These are phyloP conservation scores for Indicator maculatus DNA, from an alignment of 2,113 vertebrate species.

Conservation along the genomic window DNA sequence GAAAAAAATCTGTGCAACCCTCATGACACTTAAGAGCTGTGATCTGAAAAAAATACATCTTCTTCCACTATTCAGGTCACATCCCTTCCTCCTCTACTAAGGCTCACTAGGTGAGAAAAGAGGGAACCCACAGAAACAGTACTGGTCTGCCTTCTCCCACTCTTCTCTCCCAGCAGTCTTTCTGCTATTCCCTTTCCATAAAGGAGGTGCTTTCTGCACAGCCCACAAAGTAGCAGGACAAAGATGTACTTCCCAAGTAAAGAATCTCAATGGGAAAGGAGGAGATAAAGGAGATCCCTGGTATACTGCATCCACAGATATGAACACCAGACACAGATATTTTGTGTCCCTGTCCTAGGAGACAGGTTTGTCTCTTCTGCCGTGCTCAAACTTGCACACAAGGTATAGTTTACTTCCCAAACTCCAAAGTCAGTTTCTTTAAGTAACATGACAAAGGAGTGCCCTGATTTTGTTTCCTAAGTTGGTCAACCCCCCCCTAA, in stretches of 20 bases:
- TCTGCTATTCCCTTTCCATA: neutral
- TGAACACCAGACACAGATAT: neutral
- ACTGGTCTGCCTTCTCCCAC: neutral
- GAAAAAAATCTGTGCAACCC: neutral
- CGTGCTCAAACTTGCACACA: neutral
- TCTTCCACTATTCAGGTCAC: neutral
- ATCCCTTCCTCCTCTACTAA: neutral
- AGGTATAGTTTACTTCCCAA: neutral
- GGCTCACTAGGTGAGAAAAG: neutral
- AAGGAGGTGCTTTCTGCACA: neutral
- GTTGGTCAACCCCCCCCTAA: neutral
- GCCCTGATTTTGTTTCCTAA: neutral
- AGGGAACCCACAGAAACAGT: neutral
- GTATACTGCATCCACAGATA: neutral
- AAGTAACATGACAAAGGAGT: rapidly evolving
- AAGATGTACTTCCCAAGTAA: neutral
- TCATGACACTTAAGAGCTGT: neutral
- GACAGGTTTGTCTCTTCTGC: neutral
- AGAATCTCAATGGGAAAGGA: neutral
- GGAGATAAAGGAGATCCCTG: neutral
- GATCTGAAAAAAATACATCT: neutral
- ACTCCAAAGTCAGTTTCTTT: neutral
- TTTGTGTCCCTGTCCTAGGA: neutral
- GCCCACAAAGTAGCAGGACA: neutral
- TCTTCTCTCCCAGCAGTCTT: neutral